Evolutionary conservation across 2,888 invertebrate species (phyloP).

Genomic region (Folsomia candida): DNA sequence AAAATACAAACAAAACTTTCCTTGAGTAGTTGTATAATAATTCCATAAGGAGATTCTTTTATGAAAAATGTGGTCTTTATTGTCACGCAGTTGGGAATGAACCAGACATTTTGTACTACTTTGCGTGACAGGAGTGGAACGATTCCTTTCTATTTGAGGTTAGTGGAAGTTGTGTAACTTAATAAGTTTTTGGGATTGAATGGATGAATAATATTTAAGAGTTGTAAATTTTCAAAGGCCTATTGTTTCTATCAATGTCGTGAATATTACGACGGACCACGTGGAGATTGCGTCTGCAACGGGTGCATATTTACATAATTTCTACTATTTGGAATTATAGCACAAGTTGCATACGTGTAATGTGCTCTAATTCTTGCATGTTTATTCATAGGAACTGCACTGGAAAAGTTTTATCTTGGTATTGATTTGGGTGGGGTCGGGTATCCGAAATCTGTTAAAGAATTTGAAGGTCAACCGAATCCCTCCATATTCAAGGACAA

Average conservation of each 20-base stretch:
- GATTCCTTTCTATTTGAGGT: conserved; percentile 30
- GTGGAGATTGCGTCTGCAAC: conserved; percentile 41
- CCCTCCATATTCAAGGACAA: no score
- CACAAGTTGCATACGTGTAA: not conserved
- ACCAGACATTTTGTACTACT: conserved; percentile 39
- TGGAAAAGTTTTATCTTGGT: conserved; percentile 30
- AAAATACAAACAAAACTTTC: not conserved
- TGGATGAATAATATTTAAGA: no score
- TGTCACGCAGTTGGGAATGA: conserved; percentile 34
- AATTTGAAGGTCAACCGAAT: no score
- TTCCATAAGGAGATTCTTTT: no score
- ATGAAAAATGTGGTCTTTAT: no score
- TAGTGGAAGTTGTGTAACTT: no score
- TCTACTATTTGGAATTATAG: no score
- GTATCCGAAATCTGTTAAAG: conserved; percentile 15
- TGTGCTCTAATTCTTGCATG: not conserved
- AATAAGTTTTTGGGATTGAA: no score
- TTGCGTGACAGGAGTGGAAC: conserved; percentile 24
- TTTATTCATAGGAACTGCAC: conserved; percentile 32
- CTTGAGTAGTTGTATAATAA: not conserved
- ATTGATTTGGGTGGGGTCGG: conserved; percentile 18
- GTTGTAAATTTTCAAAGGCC: no score
- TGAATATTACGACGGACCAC: conserved; percentile 28
- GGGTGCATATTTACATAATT: conserved; percentile 26
- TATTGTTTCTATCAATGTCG: conserved; percentile 31